Percentiles rank a stretch among this genome's conserved stretches.
Conservation (phyloP, 2,797 vertebrate genomes). For the Hephaestus fuliginosus region DNA sequence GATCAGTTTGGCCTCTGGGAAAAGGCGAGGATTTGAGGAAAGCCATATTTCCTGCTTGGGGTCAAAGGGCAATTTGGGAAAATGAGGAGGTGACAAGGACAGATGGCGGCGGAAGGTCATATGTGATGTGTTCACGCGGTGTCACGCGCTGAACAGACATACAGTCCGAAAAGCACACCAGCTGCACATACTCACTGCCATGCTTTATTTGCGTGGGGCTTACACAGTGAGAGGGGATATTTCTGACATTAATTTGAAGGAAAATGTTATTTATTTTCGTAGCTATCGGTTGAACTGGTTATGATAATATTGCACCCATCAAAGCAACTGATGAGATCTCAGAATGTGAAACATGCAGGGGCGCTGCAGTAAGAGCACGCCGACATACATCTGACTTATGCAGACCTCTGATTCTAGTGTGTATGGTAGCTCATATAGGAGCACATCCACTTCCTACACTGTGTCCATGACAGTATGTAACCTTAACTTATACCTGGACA, state of each 20-base stretch:
- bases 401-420: too few species aligned
- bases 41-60: constrained; percentile 25
- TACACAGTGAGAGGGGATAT: not conserved
- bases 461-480: too few species aligned
- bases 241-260: not conserved
- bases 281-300: not conserved
- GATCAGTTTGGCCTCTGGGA: constrained; percentile 4
- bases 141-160: not conserved
- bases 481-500: too few species aligned
- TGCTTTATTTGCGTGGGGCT: not conserved
- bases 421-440: too few species aligned
- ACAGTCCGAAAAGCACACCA: not conserved
- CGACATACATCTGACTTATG: too few species aligned
- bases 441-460: too few species aligned
- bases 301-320: too few species aligned
- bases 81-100: constrained; percentile 26
- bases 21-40: not conserved
- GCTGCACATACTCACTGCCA: not conserved
- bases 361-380: too few species aligned
- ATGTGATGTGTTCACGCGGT: not conserved
- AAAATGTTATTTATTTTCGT: not conserved
- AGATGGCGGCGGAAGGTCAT: constrained; percentile 23
- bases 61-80: constrained; percentile 34
- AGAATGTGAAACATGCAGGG: too few species aligned
- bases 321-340: too few species aligned